These are phyloP conservation scores for Ormyrus pomaceus DNA, from an alignment of 2,888 invertebrate genomes.

Conservation along the genomic window DNA sequence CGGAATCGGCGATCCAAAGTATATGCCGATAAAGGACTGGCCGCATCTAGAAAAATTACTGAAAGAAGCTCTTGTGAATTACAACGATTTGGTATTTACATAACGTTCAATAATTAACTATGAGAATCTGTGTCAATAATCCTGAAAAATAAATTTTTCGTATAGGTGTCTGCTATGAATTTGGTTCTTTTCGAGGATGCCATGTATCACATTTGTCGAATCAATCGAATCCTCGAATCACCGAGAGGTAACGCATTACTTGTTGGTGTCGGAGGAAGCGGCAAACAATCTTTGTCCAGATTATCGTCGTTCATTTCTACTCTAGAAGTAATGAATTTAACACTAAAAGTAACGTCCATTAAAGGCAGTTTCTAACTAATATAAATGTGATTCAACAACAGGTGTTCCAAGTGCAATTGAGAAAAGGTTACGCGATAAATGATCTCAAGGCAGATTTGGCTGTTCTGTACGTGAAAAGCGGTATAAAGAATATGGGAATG, in stretches of 20 bases:
- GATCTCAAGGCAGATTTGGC: slow-evolving; percentile 88
- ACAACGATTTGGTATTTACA: slow-evolving; percentile 86
- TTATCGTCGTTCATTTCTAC: slow-evolving; percentile 93
- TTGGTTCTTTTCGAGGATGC: slow-evolving; percentile 96
- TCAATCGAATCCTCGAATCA: slow-evolving; percentile 93
- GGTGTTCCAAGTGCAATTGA: slow-evolving; percentile 94
- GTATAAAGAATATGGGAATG: slow-evolving; percentile 88
- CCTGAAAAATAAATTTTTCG: too few relatives aligned
- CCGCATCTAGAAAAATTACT: slow-evolving; percentile 83
- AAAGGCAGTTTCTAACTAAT: background rate
- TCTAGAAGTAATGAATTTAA: slow-evolving; percentile 79
- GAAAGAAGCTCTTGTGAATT: slow-evolving; percentile 87
- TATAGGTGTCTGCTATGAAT: slow-evolving; percentile 88
- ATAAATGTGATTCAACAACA: slow-evolving; percentile 43
- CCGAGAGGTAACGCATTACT: slow-evolving; percentile 94
- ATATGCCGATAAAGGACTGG: slow-evolving; percentile 87
- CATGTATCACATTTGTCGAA: slow-evolving; percentile 93
- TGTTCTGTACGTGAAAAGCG: slow-evolving; percentile 89
- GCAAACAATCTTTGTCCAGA: slow-evolving; percentile 93
- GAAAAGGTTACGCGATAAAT: slow-evolving; percentile 89
- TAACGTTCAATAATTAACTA: too few relatives aligned
- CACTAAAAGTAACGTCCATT: background rate
- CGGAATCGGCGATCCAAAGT: slow-evolving; percentile 94
- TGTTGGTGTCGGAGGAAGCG: slow-evolving; percentile 96
- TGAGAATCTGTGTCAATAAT: too few relatives aligned